Evolutionary conservation across 2,888 invertebrate genomes (phyloP), one percentile per base, ranked within the genome.

Genomic region (Lapara coniferarum): DNA sequence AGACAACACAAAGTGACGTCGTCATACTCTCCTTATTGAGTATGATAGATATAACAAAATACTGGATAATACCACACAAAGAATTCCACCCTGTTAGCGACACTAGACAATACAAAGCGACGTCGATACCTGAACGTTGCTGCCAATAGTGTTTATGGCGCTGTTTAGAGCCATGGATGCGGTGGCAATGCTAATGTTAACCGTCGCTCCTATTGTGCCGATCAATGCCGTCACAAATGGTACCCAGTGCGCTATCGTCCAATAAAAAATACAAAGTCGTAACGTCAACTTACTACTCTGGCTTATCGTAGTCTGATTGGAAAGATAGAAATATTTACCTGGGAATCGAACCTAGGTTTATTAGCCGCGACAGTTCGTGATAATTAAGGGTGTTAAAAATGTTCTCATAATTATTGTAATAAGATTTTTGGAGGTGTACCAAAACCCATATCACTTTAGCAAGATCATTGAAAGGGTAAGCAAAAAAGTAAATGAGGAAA

Each of bases 61-160:
- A n/a, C 46, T 25, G 37, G 30, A 37, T 25, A n/a, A 74, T 69
- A 70, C 66, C 8, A 71, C 71, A 67, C 71, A 67, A 66, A 55
- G 30, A 72, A 63, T 58, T 66, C 63, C 66, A 69, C 69, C 74
- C 74, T 68, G 73, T 68, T 75, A 70, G 37, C 16, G 12, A 37
- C 25, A 55, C n/a, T 16, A 12, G 56, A 57, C 51, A 76, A 75
- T 76, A 71, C 70, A 75, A 55, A 71, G 71, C 68, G 68, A 63
- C 71, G 25, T 46, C 19, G 75, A 73, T 93, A 93, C 93, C 93
- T 93, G 83, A 56, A 93, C 74, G 75, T 91, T 92, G 69, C 83
- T 81, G 83, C 92, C 91, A 57, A 93, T 16, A 4, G 93, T 92
- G 77, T 90, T 89, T 74, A 92, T 87, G 58, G 88, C 88, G 75